Percentiles rank a stretch among this genome's conserved stretches.
These are phyloP conservation scores for Trididemnum nubilum DNA, from an alignment of 23 tunicate genomes.

Conservation along the genomic window DNA sequence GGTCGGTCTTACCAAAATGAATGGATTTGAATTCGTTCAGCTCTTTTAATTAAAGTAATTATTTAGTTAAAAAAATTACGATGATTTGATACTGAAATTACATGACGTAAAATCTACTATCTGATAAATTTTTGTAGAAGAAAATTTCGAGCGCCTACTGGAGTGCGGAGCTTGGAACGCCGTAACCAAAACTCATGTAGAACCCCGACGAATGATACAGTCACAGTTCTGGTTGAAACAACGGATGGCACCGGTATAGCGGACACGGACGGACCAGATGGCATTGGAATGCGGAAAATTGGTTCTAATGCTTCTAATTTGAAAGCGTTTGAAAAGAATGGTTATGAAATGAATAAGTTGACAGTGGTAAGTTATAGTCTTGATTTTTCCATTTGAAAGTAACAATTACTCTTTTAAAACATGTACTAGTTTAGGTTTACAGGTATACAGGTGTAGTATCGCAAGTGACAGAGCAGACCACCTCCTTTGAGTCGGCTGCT, in stretches of 20 bases:
- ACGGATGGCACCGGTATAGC: neutral
- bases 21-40: no score
- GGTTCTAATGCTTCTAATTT: neutral
- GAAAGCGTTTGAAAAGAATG: neutral
- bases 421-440: no score
- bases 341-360: neutral
- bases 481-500: no score
- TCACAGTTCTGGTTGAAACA: conserved; percentile 36
- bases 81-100: no score
- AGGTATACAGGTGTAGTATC: no score
- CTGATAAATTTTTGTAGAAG: conserved; percentile 11
- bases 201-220: conserved; percentile 24
- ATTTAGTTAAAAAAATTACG: no score
- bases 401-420: no score
- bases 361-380: neutral
- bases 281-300: neutral
- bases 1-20: no score
- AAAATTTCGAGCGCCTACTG: conserved; percentile 22
- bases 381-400: no score
- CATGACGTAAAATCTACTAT: no score
- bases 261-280: neutral
- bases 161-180: conserved; percentile 25
- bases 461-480: no score
- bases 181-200: conserved; percentile 15
- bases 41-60: no score